These are phyloP conservation scores for Melanerpes formicivorus DNA, from an alignment of 2,113 vertebrate species.

Conservation along the genomic window DNA sequence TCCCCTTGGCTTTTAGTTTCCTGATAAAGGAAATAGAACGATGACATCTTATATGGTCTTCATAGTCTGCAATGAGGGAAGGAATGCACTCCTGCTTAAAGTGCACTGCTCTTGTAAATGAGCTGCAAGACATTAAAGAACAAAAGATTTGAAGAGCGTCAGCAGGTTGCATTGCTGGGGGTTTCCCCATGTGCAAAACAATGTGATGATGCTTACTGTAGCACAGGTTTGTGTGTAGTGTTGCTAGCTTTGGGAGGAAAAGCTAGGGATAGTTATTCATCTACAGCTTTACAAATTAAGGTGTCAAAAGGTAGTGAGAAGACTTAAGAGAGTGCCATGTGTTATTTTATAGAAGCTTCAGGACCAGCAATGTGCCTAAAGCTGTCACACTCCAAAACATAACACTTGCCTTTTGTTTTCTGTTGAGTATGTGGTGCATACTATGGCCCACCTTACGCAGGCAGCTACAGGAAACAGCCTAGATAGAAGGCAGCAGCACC, in stretches of 20 bases:
- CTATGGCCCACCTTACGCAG: background rate
- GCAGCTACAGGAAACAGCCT: background rate
- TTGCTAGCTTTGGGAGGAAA: background rate
- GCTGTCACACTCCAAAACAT: background rate
- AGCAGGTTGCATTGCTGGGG: background rate
- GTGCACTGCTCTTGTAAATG: background rate
- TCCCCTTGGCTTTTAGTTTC: background rate
- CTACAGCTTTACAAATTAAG: background rate
- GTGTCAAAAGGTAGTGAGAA: background rate
- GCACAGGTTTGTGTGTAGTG: background rate
- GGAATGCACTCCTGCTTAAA: background rate
- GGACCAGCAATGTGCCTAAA: background rate
- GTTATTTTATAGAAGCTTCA: background rate
- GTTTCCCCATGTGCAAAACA: background rate
- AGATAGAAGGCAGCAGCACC: background rate
- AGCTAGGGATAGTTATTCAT: background rate
- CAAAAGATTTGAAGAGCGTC: background rate
- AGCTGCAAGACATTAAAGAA: background rate
- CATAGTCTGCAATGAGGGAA: background rate
- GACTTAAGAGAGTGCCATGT: background rate
- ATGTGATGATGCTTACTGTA: background rate
- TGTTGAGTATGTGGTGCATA: background rate
- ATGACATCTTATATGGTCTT: background rate
- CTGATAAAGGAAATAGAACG: background rate
- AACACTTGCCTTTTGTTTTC: background rate